Base-by-base conservation (phyloP, 2,797 vertebrate species). In the Chaunax sp. region DNA sequence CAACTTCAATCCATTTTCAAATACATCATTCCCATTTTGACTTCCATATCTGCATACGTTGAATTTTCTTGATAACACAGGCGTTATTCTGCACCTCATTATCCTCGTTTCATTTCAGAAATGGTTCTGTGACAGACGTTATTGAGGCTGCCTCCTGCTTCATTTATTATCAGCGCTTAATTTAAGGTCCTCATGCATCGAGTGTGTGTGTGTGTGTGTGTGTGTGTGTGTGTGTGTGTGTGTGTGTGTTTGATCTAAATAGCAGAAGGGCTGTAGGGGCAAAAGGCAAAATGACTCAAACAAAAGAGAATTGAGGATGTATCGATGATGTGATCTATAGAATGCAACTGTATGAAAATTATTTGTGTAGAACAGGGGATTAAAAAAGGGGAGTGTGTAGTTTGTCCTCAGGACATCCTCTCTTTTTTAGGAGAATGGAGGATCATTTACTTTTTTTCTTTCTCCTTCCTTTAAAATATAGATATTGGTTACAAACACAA, bases 21-120 rank as follows among this genome's bases (percentile, higher is more conserved):
- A 53, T 14, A 44, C 38, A 70, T 45, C 72, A 69, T 50, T 25
- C 28, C 59, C 69, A 83, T 78, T 73, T 22, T 33, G 46, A 64
- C 66, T 53, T 45, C 65, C 60, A 66, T 64, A 71, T 80, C 54
- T 44, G 30, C 19, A 3, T 19, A 18, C 50, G 35, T 40, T 54
- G 49, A 51, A 43, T 23, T 43, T 75, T 59, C 61, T 74, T 30
- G 62, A 76, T 83, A 81, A 81, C 74, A 33, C 73, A 44, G 54
- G 23, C 59, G 38, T 67, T 43, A 65, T 40, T 43, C 67, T 28
- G 43, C 41, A 73, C 62, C 64, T 78, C 69, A 76, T 80, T 58
- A 38, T 33, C 25, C 44, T 28, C 16, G 43, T 69, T 64, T 72
- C 57, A 67, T 54, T 66, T 50, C 16, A 37, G 44, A 56, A 57